Base-by-base conservation (phyloP, 2,113 vertebrate genomes). In the Ptyas mucosa region DNA sequence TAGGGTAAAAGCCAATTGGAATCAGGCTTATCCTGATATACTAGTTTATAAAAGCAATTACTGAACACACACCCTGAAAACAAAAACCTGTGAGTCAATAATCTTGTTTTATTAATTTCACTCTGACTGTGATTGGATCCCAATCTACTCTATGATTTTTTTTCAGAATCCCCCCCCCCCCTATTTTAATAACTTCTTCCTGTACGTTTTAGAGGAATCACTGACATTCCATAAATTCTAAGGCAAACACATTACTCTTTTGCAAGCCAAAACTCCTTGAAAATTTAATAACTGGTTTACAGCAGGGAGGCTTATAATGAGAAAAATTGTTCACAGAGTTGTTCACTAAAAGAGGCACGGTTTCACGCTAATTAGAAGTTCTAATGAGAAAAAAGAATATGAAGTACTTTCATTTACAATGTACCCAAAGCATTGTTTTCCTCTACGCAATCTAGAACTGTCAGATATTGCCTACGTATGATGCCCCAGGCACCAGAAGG, bases 291-390 rank as follows among this genome's bases (percentile, higher is more conserved):
- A 95, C 92, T 57, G 91, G 93, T 94, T 95, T 95, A 93, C 51
- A 94, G 95, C 93, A 95, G 92, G 89, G 96, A 95, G 94, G 95
- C 91, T 95, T 94, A 95, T 95, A 96, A 97, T 95, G 94, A 96
- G 93, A 91, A 94, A 94, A 94, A 94, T 95, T 96, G 96, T 91
- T 95, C 95, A 94, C 43, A 88, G 93, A 3, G 85, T 93, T 93
- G 81, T 93, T 95, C 93, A 91, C 95, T 96, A 96, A 96, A 75
- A 97, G 95, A 96, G 53, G 89, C 26, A 89, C 39, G 61, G 64
- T 18, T 88, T 53, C 43, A 88, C 91, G 91, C 88, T 94, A 89
- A 93, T 92, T 92, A 88, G 54, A 91, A 91, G 39, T 57, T 95
- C 75, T 64, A 89, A 90, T 93, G 12, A 91, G 89, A 55, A 93